Conservation (phyloP, 2,888 invertebrate genomes). For the Melanotus villosus region DNA sequence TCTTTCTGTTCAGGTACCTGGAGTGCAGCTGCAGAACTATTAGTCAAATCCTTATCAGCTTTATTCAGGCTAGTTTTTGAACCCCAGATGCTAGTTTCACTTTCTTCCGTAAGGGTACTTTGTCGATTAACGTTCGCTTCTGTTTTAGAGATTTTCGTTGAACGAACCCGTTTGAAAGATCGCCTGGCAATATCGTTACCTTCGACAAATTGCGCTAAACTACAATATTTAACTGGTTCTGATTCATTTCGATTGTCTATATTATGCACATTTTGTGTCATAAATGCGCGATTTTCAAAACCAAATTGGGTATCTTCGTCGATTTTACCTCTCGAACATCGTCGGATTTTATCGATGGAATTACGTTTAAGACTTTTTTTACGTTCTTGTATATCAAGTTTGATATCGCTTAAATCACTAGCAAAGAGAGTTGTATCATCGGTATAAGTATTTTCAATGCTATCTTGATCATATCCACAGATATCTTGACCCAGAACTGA, state of each 20-base stretch:
- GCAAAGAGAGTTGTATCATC: constrained; percentile 80
- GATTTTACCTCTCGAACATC: constrained; percentile 64
- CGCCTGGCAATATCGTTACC: constrained; percentile 86
- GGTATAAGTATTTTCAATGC: constrained; percentile 73
- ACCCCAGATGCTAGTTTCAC: constrained; percentile 54
- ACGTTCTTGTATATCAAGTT: constrained; percentile 71
- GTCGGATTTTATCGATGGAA: constrained; percentile 64
- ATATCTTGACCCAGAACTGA: constrained; percentile 74
- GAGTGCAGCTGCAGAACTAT: constrained; percentile 58
- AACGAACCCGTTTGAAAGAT: constrained; percentile 75
- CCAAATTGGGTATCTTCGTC: constrained; percentile 76
- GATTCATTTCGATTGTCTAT: constrained; percentile 65
- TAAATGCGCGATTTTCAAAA: constrained; percentile 81
- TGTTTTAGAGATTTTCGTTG: constrained; percentile 66
- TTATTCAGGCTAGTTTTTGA: constrained; percentile 60
- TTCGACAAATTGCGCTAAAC: constrained; percentile 86
- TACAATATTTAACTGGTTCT: constrained; percentile 79
- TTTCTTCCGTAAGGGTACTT: constrained; percentile 64
- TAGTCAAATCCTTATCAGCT: constrained; percentile 63
- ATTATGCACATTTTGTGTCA: constrained; percentile 67
- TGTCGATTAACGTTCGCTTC: constrained; percentile 64
- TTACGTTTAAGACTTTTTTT: constrained; percentile 72
- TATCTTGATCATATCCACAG: constrained; percentile 76
- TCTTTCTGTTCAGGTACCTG: constrained; percentile 50
- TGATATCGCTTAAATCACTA: constrained; percentile 66